Base-by-base conservation (phyloP, 2,888 invertebrate species). In the Caenorhabditis sp. region DNA sequence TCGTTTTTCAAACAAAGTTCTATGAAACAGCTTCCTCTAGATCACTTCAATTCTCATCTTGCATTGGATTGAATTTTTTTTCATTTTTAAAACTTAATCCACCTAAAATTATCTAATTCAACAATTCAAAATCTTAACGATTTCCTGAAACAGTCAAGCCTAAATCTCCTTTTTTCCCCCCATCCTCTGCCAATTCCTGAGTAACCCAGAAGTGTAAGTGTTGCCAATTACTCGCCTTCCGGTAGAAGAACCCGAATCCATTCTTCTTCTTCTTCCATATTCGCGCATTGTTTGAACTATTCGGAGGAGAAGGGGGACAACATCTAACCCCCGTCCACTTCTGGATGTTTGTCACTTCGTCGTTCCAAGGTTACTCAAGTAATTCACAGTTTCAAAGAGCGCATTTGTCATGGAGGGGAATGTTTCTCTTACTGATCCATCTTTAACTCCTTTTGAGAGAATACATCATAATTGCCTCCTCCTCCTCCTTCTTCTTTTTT, bases 191-290 rank as follows among this genome's bases (percentile, higher is more conserved):
- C 13, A 40, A 13, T 13, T 40, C 13, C 40, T 32, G 18, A 47
- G 18, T n/a, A 47, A 18, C 9, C 18, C 18, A 47, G 28, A 67
- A 18, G 58, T 58, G 64, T 71, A 72, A 72, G 64, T 72, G 72
- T 64, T 64, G 72, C 64, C 72, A 72, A 72, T 72, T 72, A 72
- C 72, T 55, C 71, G 35, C 55, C 44, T 51, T 62, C 61, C 53
- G 50, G 47, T 60, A 13, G 2, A 9, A 6, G 32, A 9, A 51
- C 24, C 24, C 70, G 61, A 40, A 61, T 61, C 61, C 58, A n/a
- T n/a, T n/a, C n/a, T n/a, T n/a, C n/a, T n/a, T n/a, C n/a, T n/a
- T n/a, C n/a, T n/a, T n/a, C n/a, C n/a, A n/a, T n/a, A n/a, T 60
- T 70, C 44, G 28, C 35, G 3, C 62, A 71, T 71, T 72, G 72